These are phyloP conservation scores for Phocoena sinus DNA, from an alignment of 2,113 vertebrate species.

Conservation along the genomic window DNA sequence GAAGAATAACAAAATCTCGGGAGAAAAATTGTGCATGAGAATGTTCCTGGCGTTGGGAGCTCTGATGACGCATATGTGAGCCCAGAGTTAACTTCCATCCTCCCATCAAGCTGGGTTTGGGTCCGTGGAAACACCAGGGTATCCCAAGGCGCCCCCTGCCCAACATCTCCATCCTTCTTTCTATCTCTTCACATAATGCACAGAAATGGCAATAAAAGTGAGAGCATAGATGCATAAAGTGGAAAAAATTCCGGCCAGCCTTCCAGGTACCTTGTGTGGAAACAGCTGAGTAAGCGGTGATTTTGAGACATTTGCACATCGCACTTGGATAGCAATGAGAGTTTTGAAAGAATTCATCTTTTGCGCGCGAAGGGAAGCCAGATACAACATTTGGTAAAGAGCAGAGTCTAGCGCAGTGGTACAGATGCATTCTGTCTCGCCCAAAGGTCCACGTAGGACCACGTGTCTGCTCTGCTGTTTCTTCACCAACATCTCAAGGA, in stretches of 20 bases:
- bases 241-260: background rate
- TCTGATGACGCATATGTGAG: background rate
- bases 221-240: background rate
- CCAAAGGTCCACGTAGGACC: background rate
- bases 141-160: background rate
- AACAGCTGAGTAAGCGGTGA: slow-evolving; percentile 34
- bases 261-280: background rate
- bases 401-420: background rate
- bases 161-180: background rate
- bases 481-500: background rate
- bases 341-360: slow-evolving; percentile 1
- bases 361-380: background rate
- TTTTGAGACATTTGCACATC: background rate
- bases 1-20: background rate
- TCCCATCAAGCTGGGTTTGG: background rate
- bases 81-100: background rate
- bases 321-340: background rate
- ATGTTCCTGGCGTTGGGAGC: background rate
- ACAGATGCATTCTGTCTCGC: background rate
- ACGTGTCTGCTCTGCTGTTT: background rate
- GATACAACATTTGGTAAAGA: background rate
- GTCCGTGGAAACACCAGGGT: background rate
- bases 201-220: slow-evolving; percentile 12
- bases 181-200: background rate
- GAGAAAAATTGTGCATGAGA: background rate